Evolutionary conservation across 2,888 invertebrate genomes (phyloP), one percentile per base, ranked within the genome.

Genomic region (Caenorhabditis panamensis): DNA sequence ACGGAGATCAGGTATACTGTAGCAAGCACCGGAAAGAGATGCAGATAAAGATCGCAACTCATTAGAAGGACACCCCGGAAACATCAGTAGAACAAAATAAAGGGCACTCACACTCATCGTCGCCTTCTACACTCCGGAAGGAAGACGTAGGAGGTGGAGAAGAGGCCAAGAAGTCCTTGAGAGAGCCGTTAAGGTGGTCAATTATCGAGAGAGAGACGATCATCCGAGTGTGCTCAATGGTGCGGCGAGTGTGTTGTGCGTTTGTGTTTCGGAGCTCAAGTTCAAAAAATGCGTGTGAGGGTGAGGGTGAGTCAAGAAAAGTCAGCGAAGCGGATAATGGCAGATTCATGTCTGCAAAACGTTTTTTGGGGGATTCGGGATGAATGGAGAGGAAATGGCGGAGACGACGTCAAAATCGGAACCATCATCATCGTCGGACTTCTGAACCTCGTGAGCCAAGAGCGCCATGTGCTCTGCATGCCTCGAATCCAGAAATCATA

Each of bases 121-220:
- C 13, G 6, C 11, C 20, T 4, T 6, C 31, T 31, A 4, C 9
- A 9, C 36, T 20, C 47, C 56, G 56, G 56, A 56, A 28, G 28
- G 54, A 54, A 56, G 56, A 56, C 56, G 56, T 56, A 56, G 56
- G 56, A 31, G 56, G 51, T 1, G 36, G 26, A 56, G 67, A 56
- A 44, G 53, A 56, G n/a, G 56, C 47, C 47, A 56, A 36, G 47
- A 58, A 18, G 16, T 31, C 20, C n/a, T 37, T 18, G 28, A 56
- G 56, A 67, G 26, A 11, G 26, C 56, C 56, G 49, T 31, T 47
- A 59, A 36, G 44, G 59, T 69, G 61, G 69, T 69, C 69, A 68
- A 68, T 68, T 68, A 68, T 59, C 68, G 58, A 13, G 58, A 47
- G 26, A 18, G 59, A 51, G 11, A 51, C 59, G 69, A 69, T 69